Evolutionary conservation across 2,113 vertebrate genomes (phyloP).

Genomic region (Pteronura brasiliensis): DNA sequence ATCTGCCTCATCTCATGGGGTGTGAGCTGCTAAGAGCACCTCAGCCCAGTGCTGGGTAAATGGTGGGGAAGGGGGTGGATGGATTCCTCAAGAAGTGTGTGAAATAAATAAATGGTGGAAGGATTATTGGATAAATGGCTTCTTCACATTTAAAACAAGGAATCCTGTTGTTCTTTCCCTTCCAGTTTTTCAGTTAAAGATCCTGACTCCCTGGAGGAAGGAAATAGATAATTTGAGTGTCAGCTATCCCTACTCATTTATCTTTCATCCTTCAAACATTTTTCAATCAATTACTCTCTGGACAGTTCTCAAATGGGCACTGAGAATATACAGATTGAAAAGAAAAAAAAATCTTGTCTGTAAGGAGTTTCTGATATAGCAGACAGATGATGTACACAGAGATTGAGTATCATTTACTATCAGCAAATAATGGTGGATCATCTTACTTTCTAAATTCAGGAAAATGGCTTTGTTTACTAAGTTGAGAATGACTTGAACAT

Average conservation of each 20-base stretch:
- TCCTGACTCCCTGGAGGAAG: neutral
- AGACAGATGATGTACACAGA: neutral
- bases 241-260: neutral
- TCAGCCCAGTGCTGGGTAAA: neutral
- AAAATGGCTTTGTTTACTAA: neutral
- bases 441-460: slow-evolving; percentile 5
- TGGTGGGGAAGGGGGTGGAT: neutral
- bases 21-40: neutral
- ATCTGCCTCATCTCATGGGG: neutral
- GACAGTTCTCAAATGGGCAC: neutral
- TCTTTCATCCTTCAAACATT: neutral
- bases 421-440: neutral
- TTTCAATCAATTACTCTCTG: neutral
- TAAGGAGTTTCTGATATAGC: neutral
- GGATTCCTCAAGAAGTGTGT: neutral
- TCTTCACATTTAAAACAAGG: neutral
- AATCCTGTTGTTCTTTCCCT: neutral
- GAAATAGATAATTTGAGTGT: neutral
- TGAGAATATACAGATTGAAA: neutral
- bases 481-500: neutral
- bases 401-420: neutral
- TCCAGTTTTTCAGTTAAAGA: neutral
- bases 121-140: neutral
- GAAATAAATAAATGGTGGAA: neutral
- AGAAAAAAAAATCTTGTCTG: neutral